Conservation (phyloP, 2,888 invertebrate genomes). For the Oegoconia quadripuncta region DNA sequence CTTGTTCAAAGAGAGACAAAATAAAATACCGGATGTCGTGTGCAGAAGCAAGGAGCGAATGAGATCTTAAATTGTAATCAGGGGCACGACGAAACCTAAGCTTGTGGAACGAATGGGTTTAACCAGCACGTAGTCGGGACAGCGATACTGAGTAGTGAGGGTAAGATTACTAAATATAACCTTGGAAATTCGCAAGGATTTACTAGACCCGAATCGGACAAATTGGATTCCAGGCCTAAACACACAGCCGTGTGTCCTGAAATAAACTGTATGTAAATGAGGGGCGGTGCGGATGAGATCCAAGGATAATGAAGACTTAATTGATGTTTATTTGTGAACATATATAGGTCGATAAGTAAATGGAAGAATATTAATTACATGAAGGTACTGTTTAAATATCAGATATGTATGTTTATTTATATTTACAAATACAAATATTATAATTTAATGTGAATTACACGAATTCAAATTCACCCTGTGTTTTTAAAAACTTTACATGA, state of each 20-base stretch:
- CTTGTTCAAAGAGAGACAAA: constrained; percentile 38
- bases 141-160: not conserved
- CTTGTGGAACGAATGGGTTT: constrained; percentile 56
- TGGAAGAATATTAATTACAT: no score
- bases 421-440: no score
- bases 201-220: constrained; percentile 2
- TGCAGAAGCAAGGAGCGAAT: constrained; percentile 42
- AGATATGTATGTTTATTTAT: no score
- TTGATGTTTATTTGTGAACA: no score
- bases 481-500: no score
- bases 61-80: constrained; percentile 47
- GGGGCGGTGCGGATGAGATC: not conserved
- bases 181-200: constrained; percentile 1
- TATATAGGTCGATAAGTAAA: no score
- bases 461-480: no score
- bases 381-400: no score
- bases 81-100: constrained; percentile 42
- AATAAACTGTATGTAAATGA: constrained; percentile 12
- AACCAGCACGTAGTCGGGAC: constrained; percentile 11
- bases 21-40: constrained; percentile 65
- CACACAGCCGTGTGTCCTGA: constrained; percentile 15
- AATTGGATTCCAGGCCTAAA: constrained; percentile 20
- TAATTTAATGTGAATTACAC: no score
- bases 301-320: not conserved
- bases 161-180: not conserved